Percentiles rank a stretch among this genome's conserved stretches.
These are phyloP conservation scores for Drosophila setosimentum DNA, from an alignment of 2,888 invertebrate genomes.

Conservation along the genomic window DNA sequence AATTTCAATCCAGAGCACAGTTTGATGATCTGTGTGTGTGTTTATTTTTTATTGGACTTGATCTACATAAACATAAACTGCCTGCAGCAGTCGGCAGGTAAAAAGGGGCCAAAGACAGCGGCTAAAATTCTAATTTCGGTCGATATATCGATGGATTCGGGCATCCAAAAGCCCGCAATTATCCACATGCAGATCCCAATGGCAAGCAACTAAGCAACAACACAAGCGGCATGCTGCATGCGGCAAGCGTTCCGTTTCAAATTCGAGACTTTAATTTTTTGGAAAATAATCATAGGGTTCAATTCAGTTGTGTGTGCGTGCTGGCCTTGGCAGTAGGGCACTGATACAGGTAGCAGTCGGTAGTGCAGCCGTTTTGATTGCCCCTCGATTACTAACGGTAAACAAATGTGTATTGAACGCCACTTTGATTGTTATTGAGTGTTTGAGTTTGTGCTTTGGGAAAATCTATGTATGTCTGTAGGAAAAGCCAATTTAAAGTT, in stretches of 20 bases:
- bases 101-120: slow-evolving; percentile 10
- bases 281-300: slow-evolving; percentile 70
- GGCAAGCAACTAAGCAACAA: slow-evolving; percentile 20
- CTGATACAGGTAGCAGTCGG: slow-evolving; percentile 11
- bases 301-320: slow-evolving; percentile 39
- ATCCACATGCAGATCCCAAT: slow-evolving; percentile 64
- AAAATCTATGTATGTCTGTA: neutral
- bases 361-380: slow-evolving; percentile 69
- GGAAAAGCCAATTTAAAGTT: slow-evolving; percentile 19
- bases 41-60: neutral
- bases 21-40: neutral
- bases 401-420: slow-evolving; percentile 32
- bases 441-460: neutral
- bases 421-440: neutral
- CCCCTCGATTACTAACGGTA: slow-evolving; percentile 65
- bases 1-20: slow-evolving; percentile 37
- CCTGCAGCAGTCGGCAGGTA: slow-evolving; percentile 40
- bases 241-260: slow-evolving; percentile 26
- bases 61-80: slow-evolving; percentile 38
- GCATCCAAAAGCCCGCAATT: slow-evolving; percentile 53
- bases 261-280: slow-evolving; percentile 61
- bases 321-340: slow-evolving; percentile 73
- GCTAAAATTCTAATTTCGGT: slow-evolving; percentile 45
- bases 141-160: slow-evolving; percentile 41
- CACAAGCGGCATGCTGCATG: slow-evolving; percentile 19